Evolutionary conservation across 2,888 invertebrate genomes (phyloP).

Genomic region (Quadriops clusia): DNA sequence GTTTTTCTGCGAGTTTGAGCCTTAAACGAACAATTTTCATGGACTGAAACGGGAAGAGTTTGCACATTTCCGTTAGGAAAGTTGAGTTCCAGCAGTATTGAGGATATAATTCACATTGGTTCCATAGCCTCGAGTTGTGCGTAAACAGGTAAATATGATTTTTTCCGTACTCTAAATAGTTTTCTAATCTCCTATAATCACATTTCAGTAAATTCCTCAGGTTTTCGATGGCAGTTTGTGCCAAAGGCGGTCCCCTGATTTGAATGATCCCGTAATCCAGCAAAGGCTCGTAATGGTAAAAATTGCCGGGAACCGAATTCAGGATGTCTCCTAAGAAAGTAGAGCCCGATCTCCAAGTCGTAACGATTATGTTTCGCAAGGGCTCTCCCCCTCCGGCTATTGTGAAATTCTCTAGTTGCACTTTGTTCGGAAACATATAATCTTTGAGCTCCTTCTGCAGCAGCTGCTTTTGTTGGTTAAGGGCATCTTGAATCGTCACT

Average conservation of each 20-base stretch:
- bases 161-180: slow-evolving; percentile 68
- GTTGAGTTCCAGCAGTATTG: slow-evolving; percentile 54
- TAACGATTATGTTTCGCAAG: slow-evolving; percentile 63
- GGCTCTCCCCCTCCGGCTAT: slow-evolving; percentile 61
- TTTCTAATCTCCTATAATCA: slow-evolving; percentile 60
- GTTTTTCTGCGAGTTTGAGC: slow-evolving; percentile 55
- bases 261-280: slow-evolving; percentile 72
- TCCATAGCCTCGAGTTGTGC: slow-evolving; percentile 77
- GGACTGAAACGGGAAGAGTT: slow-evolving; percentile 76
- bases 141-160: slow-evolving; percentile 68
- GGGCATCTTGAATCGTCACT: slow-evolving; percentile 43
- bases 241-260: slow-evolving; percentile 61
- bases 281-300: slow-evolving; percentile 83
- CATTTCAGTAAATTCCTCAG: slow-evolving; percentile 65
- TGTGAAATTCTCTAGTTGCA: slow-evolving; percentile 54
- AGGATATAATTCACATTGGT: slow-evolving; percentile 57
- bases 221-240: slow-evolving; percentile 53
- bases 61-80: slow-evolving; percentile 69
- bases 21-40: slow-evolving; percentile 78
- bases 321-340: slow-evolving; percentile 80
- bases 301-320: slow-evolving; percentile 74
- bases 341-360: slow-evolving; percentile 86
- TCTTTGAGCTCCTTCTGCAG: slow-evolving; percentile 47
- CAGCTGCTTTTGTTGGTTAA: slow-evolving; percentile 43
- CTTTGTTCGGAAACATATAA: slow-evolving; percentile 48